phyloP scores from a whole-genome alignment of 1,140 invertebrate species.

The Polypedilum vanderplanki region DNA sequence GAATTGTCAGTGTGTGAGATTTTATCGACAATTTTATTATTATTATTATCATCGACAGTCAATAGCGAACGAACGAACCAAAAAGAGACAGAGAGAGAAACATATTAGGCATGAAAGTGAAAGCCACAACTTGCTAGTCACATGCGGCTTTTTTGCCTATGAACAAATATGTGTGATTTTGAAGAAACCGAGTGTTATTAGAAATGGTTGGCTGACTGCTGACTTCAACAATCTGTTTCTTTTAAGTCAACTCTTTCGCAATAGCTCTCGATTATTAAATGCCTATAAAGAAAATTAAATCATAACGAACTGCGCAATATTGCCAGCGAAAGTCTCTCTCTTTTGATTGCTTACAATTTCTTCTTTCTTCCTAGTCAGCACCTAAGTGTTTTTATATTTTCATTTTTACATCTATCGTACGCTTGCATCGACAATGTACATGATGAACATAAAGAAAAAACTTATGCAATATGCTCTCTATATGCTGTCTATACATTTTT shows the following conservation, averaged over 20 bases:
- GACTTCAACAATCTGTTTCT: no score
- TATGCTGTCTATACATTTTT: neutral
- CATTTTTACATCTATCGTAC: no score
- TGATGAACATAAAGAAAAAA: neutral
- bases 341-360: no score
- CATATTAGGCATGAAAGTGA: constrained; percentile 17
- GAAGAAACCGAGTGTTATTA: no score
- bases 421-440: neutral
- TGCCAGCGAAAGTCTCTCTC: no score
- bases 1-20: neutral
- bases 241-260: no score
- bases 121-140: neutral
- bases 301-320: constrained; percentile 24
- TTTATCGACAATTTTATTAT: neutral
- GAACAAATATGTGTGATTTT: neutral
- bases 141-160: constrained; percentile 4
- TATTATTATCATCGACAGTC: neutral
- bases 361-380: constrained; percentile 10
- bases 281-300: neutral
- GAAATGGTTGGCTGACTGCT: no score
- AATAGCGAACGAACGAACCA: neutral
- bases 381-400: neutral
- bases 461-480: neutral
- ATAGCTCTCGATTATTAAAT: no score
- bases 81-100: neutral